A percentile compares a stretch with the other conserved stretches of the same genome.
phyloP scores from a whole-genome alignment of 1,140 invertebrate species.

The Stegodyphus mimosarum region DNA sequence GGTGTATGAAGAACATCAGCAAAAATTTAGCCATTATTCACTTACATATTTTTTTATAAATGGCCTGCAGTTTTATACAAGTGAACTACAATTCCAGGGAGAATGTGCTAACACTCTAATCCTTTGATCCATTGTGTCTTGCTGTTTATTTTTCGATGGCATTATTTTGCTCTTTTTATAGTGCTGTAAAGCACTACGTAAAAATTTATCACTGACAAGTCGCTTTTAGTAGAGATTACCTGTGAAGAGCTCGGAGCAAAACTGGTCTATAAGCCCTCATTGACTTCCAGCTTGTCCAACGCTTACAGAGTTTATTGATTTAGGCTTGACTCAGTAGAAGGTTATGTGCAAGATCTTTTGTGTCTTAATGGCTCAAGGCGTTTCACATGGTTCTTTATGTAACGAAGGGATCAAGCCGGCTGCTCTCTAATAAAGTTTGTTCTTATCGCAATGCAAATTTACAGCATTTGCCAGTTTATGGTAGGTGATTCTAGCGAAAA shows the following conservation, averaged over 20 bases:
- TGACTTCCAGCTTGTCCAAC: conserved; percentile 29
- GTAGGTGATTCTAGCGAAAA: no score
- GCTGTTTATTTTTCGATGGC: conserved; percentile 16
- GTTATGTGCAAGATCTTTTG: conserved; percentile 37
- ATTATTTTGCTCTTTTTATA: conserved; percentile 18
- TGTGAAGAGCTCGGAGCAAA: conserved; percentile 7
- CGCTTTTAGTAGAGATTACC: conserved; percentile 30
- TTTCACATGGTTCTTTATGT: conserved; percentile 10
- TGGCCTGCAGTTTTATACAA: not conserved
- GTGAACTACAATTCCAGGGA: not conserved
- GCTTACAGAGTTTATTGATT: conserved; percentile 44
- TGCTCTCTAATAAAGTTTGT: not conserved
- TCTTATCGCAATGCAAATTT: not conserved
- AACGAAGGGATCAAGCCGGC: not conserved
- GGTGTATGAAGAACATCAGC: no score
- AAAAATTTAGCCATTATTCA: no score
- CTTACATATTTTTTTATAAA: not conserved
- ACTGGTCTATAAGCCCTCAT: conserved; percentile 26
- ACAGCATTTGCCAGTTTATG: not conserved
- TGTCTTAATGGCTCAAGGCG: conserved; percentile 34
- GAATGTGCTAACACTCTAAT: conserved; percentile 31
- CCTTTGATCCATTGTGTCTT: conserved; percentile 13
- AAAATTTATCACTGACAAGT: conserved; percentile 44
- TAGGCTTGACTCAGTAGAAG: conserved; percentile 20
- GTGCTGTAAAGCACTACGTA: not conserved